Base-by-base conservation (phyloP, 2,888 invertebrate species). In the Drosophila emarginata region DNA sequence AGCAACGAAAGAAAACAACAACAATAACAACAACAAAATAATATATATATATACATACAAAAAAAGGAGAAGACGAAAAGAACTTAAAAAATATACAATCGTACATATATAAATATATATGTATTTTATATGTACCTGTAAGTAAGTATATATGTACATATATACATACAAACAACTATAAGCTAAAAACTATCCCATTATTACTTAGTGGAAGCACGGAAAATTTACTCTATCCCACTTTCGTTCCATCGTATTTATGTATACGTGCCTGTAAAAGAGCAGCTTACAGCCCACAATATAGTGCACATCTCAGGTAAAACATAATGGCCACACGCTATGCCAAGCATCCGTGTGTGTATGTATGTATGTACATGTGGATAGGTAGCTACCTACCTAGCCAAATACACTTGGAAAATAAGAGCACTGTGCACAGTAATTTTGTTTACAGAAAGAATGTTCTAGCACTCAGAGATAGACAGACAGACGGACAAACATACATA, bases 251-350 rank as follows among this genome's bases (percentile, higher is more conserved):
- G 21, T 21, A 45, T 21, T 21, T 45, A 45, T 45, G 21, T 32
- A 32, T 7, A 32, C 45, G 45, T 45, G 18, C 18, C 14, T 2
- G 45, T 21, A 45, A 45, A 45, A 45, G 45, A 45, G 45, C 45
- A 45, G 45, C 45, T 45, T 45, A 45, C 40, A 45, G 4, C 18
- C 9, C 45, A 45, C 21, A 45, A 45, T 21, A 21, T 45, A 45
- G 21, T 21, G n/a, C n/a, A 21, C 18, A 45, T 15, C 40, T 45
- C 15, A 21, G 45, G 45, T 12, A 12, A 21, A 21, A 11, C n/a
- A 18, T 56, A 32, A 60, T 72, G 45, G 45, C 21, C 45, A 12
- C 45, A 21, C 45, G 21, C 21, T 45, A 14, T 11, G 45, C 18
- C 45, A 45, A 21, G 11, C 45, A 21, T 21, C 18, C 14, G 21